These are phyloP conservation scores for Sebastolobus altivelis DNA, from an alignment of 2,797 vertebrate genomes.

Conservation along the genomic window DNA sequence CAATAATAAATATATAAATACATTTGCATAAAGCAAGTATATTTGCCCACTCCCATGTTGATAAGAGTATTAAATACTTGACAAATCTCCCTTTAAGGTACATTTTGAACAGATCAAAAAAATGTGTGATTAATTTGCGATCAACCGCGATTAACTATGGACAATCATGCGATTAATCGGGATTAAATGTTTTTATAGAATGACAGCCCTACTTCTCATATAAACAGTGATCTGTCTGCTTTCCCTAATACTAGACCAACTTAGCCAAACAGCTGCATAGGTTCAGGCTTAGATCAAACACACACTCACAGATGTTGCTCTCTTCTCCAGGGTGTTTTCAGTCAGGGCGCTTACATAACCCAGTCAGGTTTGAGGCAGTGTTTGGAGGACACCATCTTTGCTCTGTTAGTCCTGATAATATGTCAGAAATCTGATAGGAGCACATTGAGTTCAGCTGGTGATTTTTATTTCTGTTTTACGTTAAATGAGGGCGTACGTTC, in stretches of 20 bases:
- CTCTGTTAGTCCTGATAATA: constrained; percentile 12
- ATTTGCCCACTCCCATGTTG: too few species aligned
- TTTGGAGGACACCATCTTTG: constrained; percentile 19
- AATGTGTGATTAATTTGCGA: too few species aligned
- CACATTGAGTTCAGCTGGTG: too few species aligned
- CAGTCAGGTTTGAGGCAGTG: constrained; percentile 16
- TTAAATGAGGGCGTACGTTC: neutral
- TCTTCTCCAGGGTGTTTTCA: constrained; percentile 23
- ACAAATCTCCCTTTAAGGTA: too few species aligned
- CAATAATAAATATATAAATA: too few species aligned
- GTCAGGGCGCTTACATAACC: constrained; percentile 17
- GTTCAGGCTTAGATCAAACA: constrained; percentile 16
- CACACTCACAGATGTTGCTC: constrained; percentile 23
- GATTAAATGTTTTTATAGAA: too few species aligned
- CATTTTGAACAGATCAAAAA: too few species aligned
- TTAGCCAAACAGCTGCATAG: neutral
- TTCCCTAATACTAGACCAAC: neutral
- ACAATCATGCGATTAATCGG: too few species aligned
- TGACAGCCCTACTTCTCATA: neutral
- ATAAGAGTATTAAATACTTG: too few species aligned
- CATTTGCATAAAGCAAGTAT: too few species aligned
- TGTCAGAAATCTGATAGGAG: constrained; percentile 3
- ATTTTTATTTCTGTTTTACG: neutral
- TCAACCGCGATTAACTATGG: too few species aligned
- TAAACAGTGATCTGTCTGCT: constrained; percentile 9